Percentiles rank a stretch among this genome's conserved stretches.
These are phyloP conservation scores for Enteromius unitaeniatus DNA, from an alignment of 2,797 vertebrate genomes.

Conservation along the genomic window DNA sequence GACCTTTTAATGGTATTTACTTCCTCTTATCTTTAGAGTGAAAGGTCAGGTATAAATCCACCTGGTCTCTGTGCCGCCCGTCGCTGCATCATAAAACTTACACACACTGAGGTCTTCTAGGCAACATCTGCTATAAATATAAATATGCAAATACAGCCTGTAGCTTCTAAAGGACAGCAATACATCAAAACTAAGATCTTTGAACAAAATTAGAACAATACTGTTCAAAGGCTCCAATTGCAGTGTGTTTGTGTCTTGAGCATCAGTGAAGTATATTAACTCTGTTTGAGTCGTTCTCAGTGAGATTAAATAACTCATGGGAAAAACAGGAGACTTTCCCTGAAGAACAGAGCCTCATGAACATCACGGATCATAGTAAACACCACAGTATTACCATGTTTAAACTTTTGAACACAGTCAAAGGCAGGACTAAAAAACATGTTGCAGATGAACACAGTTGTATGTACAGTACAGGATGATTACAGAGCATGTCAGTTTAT, in stretches of 20 bases:
- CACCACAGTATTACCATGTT: not conserved
- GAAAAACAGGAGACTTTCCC: not conserved
- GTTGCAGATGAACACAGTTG: not conserved
- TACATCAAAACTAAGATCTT: not conserved
- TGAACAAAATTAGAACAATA: not conserved
- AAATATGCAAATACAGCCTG: not conserved
- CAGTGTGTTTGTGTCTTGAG: not conserved
- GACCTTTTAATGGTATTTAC: constrained; percentile 45
- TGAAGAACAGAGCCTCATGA: not conserved
- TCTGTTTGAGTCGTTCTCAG: not conserved
- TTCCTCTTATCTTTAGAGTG: constrained; percentile 27
- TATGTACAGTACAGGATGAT: not conserved
- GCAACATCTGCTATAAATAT: not conserved
- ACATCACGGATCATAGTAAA: not conserved
- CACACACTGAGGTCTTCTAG: not conserved
- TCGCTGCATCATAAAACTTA: not conserved
- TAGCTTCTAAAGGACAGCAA: not conserved
- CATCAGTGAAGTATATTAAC: not conserved
- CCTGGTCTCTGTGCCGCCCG: too few relatives aligned
- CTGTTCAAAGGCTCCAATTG: not conserved
- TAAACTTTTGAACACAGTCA: not conserved
- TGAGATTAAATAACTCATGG: not conserved
- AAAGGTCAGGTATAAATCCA: constrained; percentile 39
- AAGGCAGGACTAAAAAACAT: not conserved
- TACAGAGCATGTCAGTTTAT: not conserved